A percentile compares a stretch with the other conserved stretches of the same genome.
Conservation (phyloP, 2,113 vertebrate species). For the Myodes glareolus region DNA sequence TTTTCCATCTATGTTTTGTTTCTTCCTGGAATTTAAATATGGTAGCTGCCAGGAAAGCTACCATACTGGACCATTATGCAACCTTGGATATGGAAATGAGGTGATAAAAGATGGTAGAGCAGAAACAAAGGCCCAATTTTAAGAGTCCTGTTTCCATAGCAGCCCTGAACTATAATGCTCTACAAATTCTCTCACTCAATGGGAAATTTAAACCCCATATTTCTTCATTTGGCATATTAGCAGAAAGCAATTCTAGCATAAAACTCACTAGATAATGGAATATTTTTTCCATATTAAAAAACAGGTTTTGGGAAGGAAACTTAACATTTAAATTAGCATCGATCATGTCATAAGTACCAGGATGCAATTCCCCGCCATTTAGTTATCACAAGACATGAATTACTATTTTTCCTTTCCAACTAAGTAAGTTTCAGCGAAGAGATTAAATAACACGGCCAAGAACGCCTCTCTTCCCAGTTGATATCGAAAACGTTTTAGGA, state of each 20-base stretch:
- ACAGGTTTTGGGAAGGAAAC: background rate
- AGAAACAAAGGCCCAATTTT: background rate
- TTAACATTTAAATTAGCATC: background rate
- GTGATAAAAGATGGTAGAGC: background rate
- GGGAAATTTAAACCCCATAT: background rate
- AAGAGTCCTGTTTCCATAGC: background rate
- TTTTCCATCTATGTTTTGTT: background rate
- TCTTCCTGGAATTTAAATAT: background rate
- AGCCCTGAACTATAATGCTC: background rate
- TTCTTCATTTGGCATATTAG: background rate
- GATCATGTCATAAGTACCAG: background rate
- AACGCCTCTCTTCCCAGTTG: background rate
- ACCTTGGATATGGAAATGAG: background rate
- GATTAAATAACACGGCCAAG: background rate
- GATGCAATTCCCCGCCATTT: background rate
- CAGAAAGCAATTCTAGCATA: background rate
- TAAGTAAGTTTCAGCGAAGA: background rate
- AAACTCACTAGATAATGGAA: background rate
- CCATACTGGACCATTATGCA: too few species aligned
- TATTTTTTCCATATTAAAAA: background rate
- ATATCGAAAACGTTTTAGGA: background rate
- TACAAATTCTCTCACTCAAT: background rate
- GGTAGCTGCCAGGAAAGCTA: background rate
- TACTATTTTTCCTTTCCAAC: background rate
- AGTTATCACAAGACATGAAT: background rate